Base-by-base conservation (phyloP, 2,888 invertebrate genomes). In the Drosophila fulvimacula region DNA sequence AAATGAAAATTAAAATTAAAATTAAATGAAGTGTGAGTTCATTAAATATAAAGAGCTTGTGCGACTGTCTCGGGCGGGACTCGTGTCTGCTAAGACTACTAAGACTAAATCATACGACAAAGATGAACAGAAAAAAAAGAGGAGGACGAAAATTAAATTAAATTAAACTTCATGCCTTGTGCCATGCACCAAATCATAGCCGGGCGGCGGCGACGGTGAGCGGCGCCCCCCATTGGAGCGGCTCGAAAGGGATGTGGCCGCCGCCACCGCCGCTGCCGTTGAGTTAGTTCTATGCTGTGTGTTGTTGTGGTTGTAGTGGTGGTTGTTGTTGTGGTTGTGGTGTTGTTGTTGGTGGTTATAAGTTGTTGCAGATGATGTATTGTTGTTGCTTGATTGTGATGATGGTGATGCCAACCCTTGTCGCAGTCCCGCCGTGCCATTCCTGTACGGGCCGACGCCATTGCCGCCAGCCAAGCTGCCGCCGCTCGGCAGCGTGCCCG, bases 161-260 rank as follows among this genome's bases (percentile, higher is more conserved):
- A 90, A 83, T 82, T 82, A 90, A 90, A 92, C 92, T 89, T 92
- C 93, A 93, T 93, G 93, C 93, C 93, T 93, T 92, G 92, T 92
- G 92, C 92, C 93, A 93, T 93, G 93, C 93, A 93, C 92, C 92
- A 93, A 91, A 92, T 93, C 92, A 92, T 93, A 93, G 90, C 92
- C 92, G 79, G 93, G 93, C 89, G 93, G 93, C 85, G 93, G 93
- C 80, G 93, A 92, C 86, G 93, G 92, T 86, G 92, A 90, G 64
- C 90, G 90, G 75, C 90, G 89, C 78, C 81, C 81, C 75, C 73
- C 70, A 70, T 82, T 86, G 76, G 84, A 80, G 73, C 78, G 73
- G 51, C 41, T 73, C 72, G 58, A 39, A 49, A 70, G 73, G 71
- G 70, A 69, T 65, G 66, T 27, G 78, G 76, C 81, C 73, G 73